A percentile compares a stretch with the other conserved stretches of the same genome.
Evolutionary conservation across 2,888 invertebrate species (phyloP).

Genomic region (Timema podura): DNA sequence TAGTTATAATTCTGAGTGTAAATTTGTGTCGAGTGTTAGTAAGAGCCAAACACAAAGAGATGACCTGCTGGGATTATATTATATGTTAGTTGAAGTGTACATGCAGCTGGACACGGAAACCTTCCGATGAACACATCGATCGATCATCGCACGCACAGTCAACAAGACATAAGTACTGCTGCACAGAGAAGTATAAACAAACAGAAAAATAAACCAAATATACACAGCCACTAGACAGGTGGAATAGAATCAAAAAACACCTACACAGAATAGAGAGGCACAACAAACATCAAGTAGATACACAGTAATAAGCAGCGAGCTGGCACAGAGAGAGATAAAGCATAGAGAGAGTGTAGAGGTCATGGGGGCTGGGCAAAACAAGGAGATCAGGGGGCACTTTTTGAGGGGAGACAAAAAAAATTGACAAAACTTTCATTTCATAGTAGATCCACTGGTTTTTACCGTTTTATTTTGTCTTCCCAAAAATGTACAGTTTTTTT

Average conservation of each 20-base stretch:
- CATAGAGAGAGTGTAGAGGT: conserved; percentile 27
- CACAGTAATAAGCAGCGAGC: conserved; percentile 28
- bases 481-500: conserved; percentile 20
- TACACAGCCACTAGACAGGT: conserved; percentile 32
- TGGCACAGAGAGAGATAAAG: conserved; percentile 30
- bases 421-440: conserved; percentile 20
- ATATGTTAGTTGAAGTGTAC: conserved; percentile 16
- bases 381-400: too few relatives aligned
- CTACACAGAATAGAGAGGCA: conserved; percentile 31
- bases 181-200: conserved; percentile 26
- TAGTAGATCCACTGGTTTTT: conserved; percentile 18
- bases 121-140: conserved; percentile 24
- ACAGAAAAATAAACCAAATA: conserved; percentile 25
- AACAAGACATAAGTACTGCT: conserved; percentile 30
- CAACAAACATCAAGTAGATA: conserved; percentile 19
- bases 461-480: conserved; percentile 16
- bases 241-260: conserved; percentile 26
- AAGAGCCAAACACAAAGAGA: background rate
- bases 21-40: too few relatives aligned
- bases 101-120: conserved; percentile 8
- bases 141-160: conserved; percentile 26
- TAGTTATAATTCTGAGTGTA: too few relatives aligned
- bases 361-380: background rate
- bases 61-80: conserved; percentile 20
- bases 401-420: conserved; percentile 18